Evolutionary conservation across 2,113 vertebrate genomes (phyloP).

Genomic region (Himantopus leucocephalus): DNA sequence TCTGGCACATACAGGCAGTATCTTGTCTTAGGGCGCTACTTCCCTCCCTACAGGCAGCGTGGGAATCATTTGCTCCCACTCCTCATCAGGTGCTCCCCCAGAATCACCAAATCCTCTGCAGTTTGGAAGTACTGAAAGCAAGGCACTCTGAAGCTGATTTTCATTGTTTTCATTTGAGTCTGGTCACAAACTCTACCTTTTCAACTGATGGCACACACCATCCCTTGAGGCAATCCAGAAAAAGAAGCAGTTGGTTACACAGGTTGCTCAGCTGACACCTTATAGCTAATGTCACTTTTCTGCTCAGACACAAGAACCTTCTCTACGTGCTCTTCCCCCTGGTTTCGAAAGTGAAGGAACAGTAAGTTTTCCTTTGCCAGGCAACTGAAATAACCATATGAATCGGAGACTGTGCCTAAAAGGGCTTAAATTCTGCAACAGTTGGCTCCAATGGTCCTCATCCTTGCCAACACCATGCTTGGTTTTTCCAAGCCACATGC

Average conservation of each 20-base stretch:
- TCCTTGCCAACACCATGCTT: neutral
- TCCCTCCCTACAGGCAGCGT: rapidly evolving
- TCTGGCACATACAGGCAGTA: neutral
- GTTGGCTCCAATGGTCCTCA: neutral
- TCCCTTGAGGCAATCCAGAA: neutral
- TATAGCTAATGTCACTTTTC: neutral
- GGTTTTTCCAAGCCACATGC: slow-evolving; percentile 16
- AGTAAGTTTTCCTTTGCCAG: neutral
- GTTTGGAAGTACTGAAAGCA: neutral
- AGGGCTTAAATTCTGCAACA: neutral
- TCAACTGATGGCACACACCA: neutral
- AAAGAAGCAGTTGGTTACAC: neutral
- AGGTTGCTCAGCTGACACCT: neutral
- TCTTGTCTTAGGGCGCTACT: neutral
- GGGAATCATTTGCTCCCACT: neutral
- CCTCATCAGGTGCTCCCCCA: neutral
- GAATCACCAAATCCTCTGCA: neutral
- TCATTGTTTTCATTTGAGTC: neutral
- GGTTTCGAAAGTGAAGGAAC: neutral
- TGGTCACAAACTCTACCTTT: neutral
- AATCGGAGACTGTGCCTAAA: neutral
- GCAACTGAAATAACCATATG: neutral
- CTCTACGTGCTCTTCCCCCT: neutral
- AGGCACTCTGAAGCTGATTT: neutral
- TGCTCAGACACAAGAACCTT: neutral